Conservation (phyloP, 64 coral and sea anemone genomes). For the Trachythela sp. region DNA sequence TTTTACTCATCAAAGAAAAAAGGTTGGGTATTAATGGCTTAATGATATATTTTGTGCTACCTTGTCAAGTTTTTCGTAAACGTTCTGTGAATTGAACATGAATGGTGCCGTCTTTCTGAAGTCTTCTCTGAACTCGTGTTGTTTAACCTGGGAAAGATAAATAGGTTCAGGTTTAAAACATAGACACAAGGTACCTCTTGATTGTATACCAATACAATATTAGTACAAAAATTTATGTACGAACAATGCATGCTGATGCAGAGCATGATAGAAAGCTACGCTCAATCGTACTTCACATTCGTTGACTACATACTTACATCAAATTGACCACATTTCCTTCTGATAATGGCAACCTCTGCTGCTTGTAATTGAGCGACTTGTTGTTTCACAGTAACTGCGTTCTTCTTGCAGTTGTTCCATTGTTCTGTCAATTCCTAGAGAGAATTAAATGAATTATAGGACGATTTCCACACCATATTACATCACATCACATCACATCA, state of each 20-base stretch:
- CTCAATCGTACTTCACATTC: no score
- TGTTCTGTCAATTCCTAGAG: slow-evolving; percentile 92
- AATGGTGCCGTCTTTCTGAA: slow-evolving; percentile 99
- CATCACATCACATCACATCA: no score
- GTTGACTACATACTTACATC: slow-evolving; percentile 63
- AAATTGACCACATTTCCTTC: slow-evolving; percentile 97
- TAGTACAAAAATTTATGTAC: no score
- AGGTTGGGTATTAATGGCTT: no score
- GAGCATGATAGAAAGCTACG: no score
- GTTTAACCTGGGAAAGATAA: slow-evolving; percentile 59
- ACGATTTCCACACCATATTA: no score
- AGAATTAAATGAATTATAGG: no score
- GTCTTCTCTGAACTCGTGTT: slow-evolving; percentile 97
- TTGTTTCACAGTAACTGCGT: slow-evolving; percentile 95
- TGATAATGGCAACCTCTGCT: slow-evolving; percentile 90
- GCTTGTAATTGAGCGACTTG: slow-evolving; percentile 96
- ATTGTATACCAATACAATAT: no score
- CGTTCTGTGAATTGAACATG: slow-evolving; percentile 70
- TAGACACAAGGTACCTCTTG: no score
- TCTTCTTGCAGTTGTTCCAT: slow-evolving; percentile 99
- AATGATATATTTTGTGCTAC: background rate
- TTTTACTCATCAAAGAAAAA: no score
- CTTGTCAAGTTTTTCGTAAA: slow-evolving; percentile 83
- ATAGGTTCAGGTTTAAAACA: background rate
- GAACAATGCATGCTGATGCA: no score